Evolutionary conservation across 2,888 invertebrate genomes (phyloP).

Genomic region (Zelleria hepariella): DNA sequence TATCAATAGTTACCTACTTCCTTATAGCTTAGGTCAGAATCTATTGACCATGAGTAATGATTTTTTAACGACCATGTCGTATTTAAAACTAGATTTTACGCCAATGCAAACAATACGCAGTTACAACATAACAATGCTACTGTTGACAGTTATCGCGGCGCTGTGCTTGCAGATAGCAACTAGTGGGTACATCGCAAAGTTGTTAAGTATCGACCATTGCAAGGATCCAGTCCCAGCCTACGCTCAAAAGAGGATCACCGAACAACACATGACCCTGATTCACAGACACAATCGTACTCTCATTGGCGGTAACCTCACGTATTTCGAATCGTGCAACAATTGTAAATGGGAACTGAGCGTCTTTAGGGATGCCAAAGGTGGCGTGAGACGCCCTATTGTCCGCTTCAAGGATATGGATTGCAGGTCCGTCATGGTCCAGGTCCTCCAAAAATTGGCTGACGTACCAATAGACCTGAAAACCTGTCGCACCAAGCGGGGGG

Average conservation of each 20-base stretch:
- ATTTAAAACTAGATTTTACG: no score
- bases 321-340: not conserved
- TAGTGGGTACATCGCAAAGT: not conserved
- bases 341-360: not conserved
- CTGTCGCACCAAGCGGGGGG: not conserved
- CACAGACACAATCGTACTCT: not conserved
- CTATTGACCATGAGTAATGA: no score
- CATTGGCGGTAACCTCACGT: not conserved
- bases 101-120: no score
- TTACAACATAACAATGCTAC: not conserved
- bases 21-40: no score
- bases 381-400: not conserved
- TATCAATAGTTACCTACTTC: no score
- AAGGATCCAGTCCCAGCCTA: not conserved
- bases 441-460: not conserved
- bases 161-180: not conserved
- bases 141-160: not conserved
- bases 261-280: not conserved
- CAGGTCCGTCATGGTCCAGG: not conserved
- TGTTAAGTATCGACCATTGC: not conserved
- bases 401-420: not conserved
- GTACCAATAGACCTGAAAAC: not conserved
- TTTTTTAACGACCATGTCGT: no score
- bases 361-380: not conserved
- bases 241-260: not conserved